Base-by-base conservation (phyloP, 2,797 vertebrate species). In the Trichosurus vulpecula region DNA sequence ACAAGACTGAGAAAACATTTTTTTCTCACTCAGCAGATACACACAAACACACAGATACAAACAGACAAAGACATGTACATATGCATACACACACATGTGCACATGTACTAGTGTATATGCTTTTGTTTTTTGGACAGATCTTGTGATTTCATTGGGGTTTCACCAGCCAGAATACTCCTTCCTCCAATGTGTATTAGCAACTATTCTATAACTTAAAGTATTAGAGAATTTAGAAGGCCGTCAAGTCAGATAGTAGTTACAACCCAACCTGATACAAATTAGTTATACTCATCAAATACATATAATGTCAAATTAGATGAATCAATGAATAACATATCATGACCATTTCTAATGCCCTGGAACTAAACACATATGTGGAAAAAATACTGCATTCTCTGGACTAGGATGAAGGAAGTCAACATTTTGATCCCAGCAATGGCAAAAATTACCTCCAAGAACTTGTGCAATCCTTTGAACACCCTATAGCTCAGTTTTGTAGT, bases 301-400 rank as follows among this genome's bases (percentile, higher is more conserved):
- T 92, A 54, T 92, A 94, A 96, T 90, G 9, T 30, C 57, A 93
- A 97, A 92, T 95, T 95, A 53, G 55, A 94, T 31, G 95, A 93
- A 92, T 95, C 90, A 95, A 66, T 96, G 47, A 95, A 95, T 25
- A 96, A 92, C 96, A 58, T 92, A 19, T 90, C 94, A 53, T 91
- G 94, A 87, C 14, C 94, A 95, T 91, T 93, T 31, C 29, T 92
- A 91, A 27, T 53, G 66, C 25, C 81, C 95, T 95, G 16, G n/a
- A 74, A 41, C 16, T 41, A 74, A 74, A 74, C n/a, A 61, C 3
- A 41, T 41, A 74, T 22, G 16, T 41, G 6, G n/a, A 74, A 74
- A 74, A 19, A 74, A 41, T n/a, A 8, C 66, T 74, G 3, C 14
- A 41, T 74, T 22, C 66, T 74, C 16, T 41, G 16, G 4, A n/a